These are phyloP conservation scores for Caenorhabditis wallacei DNA, from an alignment of 2,888 invertebrate genomes.

Conservation along the genomic window DNA sequence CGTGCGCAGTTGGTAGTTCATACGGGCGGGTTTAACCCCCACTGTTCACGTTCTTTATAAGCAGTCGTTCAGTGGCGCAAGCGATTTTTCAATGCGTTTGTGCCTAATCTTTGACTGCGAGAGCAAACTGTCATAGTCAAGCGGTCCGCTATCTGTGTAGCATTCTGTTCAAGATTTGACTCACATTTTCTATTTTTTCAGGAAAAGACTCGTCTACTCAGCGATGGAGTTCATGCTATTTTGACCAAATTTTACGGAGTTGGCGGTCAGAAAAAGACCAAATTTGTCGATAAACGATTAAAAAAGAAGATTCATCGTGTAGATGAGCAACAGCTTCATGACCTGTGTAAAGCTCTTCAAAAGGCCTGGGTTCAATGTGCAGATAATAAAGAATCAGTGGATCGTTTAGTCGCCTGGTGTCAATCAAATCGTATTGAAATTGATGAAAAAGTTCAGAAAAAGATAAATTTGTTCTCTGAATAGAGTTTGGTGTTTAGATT, in stretches of 20 bases:
- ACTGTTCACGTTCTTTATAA: background rate
- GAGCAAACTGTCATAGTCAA: slow-evolving; percentile 55
- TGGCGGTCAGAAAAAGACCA: slow-evolving; percentile 26
- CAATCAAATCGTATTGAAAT: slow-evolving; percentile 56
- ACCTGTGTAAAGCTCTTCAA: slow-evolving; percentile 42
- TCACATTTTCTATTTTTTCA: slow-evolving; percentile 54
- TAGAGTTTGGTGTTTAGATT: slow-evolving; percentile 10
- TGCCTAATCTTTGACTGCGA: slow-evolving; percentile 67
- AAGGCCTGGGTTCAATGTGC: slow-evolving; percentile 61
- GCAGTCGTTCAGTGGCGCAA: slow-evolving; percentile 69
- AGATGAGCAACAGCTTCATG: slow-evolving; percentile 62
- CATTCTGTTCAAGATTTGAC: slow-evolving; percentile 68
- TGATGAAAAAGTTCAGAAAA: slow-evolving; percentile 48
- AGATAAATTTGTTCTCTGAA: slow-evolving; percentile 10
- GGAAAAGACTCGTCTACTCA: slow-evolving; percentile 15
- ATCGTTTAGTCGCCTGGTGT: slow-evolving; percentile 53
- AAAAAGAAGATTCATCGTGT: slow-evolving; percentile 62
- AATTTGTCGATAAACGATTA: slow-evolving; percentile 31
- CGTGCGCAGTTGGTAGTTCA: background rate
- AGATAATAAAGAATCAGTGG: slow-evolving; percentile 16
- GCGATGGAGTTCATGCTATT: slow-evolving; percentile 31
- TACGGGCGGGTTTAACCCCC: slow-evolving; percentile 42
- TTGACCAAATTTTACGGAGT: slow-evolving; percentile 57
- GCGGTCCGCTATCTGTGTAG: slow-evolving; percentile 62
- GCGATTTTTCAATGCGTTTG: slow-evolving; percentile 50